A percentile compares a stretch with the other conserved stretches of the same genome.
Conservation (phyloP, 1,140 invertebrate species). For the Lasioglossum albipes region DNA sequence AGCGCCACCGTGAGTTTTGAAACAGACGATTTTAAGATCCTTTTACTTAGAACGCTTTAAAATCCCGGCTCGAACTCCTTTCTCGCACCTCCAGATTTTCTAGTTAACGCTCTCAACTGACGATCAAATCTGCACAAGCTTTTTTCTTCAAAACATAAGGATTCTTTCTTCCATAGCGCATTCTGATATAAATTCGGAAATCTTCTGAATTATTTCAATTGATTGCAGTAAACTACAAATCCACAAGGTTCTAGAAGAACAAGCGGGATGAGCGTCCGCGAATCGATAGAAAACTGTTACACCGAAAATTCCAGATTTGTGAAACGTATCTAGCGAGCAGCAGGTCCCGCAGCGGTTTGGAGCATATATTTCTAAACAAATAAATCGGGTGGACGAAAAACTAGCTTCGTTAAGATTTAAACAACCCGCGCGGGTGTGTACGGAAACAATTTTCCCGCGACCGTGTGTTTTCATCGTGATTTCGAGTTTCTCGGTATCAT, state of each 20-base stretch:
- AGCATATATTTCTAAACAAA: not conserved
- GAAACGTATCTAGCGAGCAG: too few relatives aligned
- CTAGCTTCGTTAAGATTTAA: slow-evolving; percentile 26
- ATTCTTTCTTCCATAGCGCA: too few relatives aligned
- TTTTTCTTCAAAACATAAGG: too few relatives aligned
- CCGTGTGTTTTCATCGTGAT: not conserved
- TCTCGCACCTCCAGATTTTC: too few relatives aligned
- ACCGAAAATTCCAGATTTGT: not conserved
- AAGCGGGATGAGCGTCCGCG: too few relatives aligned
- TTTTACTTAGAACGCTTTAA: not conserved
- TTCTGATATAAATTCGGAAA: too few relatives aligned
- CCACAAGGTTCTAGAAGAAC: too few relatives aligned
- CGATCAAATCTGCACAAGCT: too few relatives aligned
- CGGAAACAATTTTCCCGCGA: not conserved
- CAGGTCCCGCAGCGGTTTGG: not conserved
- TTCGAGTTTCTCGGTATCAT: not conserved
- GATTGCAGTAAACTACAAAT: too few relatives aligned
- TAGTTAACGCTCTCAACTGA: too few relatives aligned
- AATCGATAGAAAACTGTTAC: not conserved
- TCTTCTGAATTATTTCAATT: too few relatives aligned
- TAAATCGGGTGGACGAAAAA: slow-evolving; percentile 4
- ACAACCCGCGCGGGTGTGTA: not conserved
- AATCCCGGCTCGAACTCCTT: not conserved
- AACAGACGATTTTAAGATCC: not conserved
- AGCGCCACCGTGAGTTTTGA: slow-evolving; percentile 19